These are phyloP conservation scores for Sesamia inferens DNA, from an alignment of 2,888 invertebrate species.

Conservation along the genomic window DNA sequence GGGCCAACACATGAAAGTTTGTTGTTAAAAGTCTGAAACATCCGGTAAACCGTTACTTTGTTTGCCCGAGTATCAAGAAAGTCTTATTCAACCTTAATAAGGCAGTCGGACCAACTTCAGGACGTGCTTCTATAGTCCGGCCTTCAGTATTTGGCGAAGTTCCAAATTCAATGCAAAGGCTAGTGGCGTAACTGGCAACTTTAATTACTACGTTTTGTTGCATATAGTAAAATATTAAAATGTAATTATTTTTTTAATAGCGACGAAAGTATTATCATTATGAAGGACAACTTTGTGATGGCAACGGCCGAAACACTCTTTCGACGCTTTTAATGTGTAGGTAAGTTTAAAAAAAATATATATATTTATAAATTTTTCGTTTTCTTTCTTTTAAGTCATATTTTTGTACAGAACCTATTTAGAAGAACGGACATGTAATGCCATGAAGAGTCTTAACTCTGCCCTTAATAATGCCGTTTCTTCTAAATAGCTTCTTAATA, in stretches of 20 bases:
- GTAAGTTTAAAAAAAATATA: no score
- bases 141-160: constrained; percentile 38
- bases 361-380: no score
- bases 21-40: not conserved
- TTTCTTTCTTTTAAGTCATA: no score
- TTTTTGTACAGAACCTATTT: no score
- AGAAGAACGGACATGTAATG: no score
- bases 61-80: not conserved
- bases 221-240: constrained; percentile 12
- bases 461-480: no score
- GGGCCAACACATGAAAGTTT: not conserved
- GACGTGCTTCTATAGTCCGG: constrained; percentile 18
- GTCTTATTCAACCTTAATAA: not conserved
- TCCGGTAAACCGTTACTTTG: not conserved
- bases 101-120: constrained; percentile 20
- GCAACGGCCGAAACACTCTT: not conserved
- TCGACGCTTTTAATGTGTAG: no score
- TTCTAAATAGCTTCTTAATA: no score
- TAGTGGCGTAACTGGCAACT: constrained; percentile 16
- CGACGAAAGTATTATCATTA: not conserved
- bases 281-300: not conserved
- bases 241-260: not conserved
- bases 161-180: constrained; percentile 27
- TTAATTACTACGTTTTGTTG: constrained; percentile 18
- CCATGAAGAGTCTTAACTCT: no score